Percentiles rank a stretch among this genome's conserved stretches.
Conservation (phyloP, 2,797 vertebrate species). For the Hemitrygon akajei region DNA sequence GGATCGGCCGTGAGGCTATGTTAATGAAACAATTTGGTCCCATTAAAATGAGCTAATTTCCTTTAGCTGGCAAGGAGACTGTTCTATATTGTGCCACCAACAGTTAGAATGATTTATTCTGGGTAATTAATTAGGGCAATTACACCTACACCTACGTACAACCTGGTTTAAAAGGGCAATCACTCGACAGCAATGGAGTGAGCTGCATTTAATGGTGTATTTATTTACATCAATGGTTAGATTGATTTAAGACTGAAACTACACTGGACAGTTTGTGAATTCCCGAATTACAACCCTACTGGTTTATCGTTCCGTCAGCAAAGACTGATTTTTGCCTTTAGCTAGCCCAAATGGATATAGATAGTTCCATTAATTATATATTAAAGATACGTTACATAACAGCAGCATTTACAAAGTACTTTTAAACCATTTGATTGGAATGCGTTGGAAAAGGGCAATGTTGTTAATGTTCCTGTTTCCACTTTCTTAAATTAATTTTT, state of each 20-base stretch:
- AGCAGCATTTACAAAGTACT: neutral
- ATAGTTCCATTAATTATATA: neutral
- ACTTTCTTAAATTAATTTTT: neutral
- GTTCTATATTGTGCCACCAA: neutral
- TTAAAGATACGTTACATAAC: neutral
- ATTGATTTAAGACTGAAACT: neutral
- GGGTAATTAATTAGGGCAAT: constrained; percentile 23
- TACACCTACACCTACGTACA: constrained; percentile 6
- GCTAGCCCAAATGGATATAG: neutral
- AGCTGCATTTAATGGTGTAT: neutral
- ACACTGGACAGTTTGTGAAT: neutral
- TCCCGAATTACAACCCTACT: too few species aligned
- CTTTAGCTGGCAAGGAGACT: neutral
- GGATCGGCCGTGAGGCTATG: neutral
- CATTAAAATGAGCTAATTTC: constrained; percentile 17
- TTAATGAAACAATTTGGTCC: neutral
- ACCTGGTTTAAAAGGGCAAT: neutral
- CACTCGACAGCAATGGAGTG: neutral
- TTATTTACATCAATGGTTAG: neutral
- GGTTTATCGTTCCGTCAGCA: neutral
- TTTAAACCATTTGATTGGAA: neutral
- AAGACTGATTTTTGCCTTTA: neutral
- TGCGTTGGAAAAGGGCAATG: neutral
- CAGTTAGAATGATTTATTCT: constrained; percentile 14
- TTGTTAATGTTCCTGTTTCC: neutral